Evolutionary conservation across 2,113 vertebrate species (phyloP).

Genomic region (Petromus typicus): DNA sequence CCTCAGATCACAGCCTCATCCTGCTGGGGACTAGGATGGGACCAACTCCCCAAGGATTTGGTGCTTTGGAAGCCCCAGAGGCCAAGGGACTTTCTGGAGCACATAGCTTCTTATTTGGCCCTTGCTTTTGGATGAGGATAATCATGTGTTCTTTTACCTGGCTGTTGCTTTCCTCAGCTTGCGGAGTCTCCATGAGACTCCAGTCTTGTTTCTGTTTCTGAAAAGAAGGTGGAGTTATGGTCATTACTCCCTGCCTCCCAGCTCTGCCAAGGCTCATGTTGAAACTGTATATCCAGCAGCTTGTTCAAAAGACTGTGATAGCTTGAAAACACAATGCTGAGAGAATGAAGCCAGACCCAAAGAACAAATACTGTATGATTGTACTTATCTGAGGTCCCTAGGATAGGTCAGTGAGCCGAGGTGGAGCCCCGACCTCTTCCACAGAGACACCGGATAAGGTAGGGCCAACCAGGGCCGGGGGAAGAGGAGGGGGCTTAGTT

Average conservation of each 20-base stretch:
- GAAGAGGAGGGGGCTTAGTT: background rate
- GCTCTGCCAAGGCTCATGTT: background rate
- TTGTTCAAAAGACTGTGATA: background rate
- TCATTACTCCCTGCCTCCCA: background rate
- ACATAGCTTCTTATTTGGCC: background rate
- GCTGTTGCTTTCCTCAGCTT: background rate
- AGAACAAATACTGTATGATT: background rate
- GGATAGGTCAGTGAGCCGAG: background rate
- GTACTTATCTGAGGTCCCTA: background rate
- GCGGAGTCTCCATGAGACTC: background rate
- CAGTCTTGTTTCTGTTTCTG: background rate
- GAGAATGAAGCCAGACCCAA: background rate
- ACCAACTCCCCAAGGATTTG: fast-evolving
- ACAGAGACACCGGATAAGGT: background rate
- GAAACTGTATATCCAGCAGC: background rate
- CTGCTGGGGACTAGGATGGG: background rate
- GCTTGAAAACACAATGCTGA: background rate
- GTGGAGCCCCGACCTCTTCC: no score
- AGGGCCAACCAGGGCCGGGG: background rate
- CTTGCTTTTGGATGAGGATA: background rate
- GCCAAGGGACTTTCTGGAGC: background rate
- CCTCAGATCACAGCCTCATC: background rate
- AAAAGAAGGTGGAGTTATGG: background rate
- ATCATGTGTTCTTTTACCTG: background rate
- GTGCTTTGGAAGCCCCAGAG: background rate